Conservation (phyloP, 2,888 invertebrate genomes). For the Notocelia uddmanniana region DNA sequence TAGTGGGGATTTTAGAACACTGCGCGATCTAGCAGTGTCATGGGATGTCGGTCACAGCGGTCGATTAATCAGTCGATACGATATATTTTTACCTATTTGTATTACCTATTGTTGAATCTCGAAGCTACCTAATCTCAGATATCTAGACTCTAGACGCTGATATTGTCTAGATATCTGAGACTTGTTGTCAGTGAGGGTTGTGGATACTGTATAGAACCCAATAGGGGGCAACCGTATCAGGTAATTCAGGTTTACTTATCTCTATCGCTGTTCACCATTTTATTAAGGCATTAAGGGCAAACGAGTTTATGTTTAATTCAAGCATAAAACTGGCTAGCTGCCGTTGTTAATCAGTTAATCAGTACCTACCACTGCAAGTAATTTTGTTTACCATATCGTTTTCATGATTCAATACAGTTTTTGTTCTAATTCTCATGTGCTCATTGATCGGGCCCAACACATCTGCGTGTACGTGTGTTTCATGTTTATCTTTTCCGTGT, state of each 20-base stretch:
- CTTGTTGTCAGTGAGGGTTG: too few relatives aligned
- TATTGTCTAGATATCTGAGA: too few relatives aligned
- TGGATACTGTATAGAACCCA: too few relatives aligned
- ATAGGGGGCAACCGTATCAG: background rate
- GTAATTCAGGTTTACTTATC: background rate
- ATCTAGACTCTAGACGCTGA: too few relatives aligned
- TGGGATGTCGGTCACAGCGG: too few relatives aligned
- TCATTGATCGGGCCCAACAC: conserved; percentile 53
- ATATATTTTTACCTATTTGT: too few relatives aligned
- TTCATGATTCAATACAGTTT: conserved; percentile 3
- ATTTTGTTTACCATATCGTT: background rate
- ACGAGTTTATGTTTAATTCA: background rate
- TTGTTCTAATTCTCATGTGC: conserved; percentile 9
- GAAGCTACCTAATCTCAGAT: too few relatives aligned
- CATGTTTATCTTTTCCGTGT: conserved; percentile 64
- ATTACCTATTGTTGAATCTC: too few relatives aligned
- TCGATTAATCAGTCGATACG: too few relatives aligned
- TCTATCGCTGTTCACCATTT: background rate
- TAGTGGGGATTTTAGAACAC: too few relatives aligned
- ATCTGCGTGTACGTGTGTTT: conserved; percentile 56
- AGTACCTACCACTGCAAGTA: background rate
- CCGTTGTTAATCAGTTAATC: background rate
- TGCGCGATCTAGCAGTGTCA: too few relatives aligned
- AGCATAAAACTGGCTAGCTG: background rate
- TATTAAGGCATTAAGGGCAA: background rate